phyloP scores from a whole-genome alignment of 2,797 vertebrate species.

The Coregonus suidteri region DNA sequence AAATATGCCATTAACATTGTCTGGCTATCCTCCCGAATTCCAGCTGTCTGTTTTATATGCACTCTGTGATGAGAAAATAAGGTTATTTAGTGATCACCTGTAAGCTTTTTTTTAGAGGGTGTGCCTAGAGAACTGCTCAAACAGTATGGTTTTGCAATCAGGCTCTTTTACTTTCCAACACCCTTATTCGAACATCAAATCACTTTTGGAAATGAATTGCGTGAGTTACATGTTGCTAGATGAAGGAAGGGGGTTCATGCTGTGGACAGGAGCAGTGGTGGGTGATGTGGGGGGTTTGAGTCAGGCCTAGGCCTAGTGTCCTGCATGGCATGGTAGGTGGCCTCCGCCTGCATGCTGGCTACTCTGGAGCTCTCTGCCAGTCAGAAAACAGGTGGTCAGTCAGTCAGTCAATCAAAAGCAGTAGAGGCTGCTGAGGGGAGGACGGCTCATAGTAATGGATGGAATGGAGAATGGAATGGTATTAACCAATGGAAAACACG shows the following conservation, averaged over 20 bases:
- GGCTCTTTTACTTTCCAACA: not conserved
- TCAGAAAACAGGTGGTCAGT: not conserved
- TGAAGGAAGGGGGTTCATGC: not conserved
- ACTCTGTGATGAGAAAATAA: not conserved
- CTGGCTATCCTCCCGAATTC: not conserved
- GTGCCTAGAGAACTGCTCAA: not conserved
- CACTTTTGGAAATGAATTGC: too few relatives aligned
- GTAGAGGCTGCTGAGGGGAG: too few relatives aligned
- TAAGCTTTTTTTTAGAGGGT: not conserved
- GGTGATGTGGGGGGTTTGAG: not conserved
- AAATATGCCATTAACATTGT: not conserved
- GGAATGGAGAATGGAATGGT: too few relatives aligned
- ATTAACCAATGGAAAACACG: too few relatives aligned
- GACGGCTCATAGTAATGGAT: too few relatives aligned
- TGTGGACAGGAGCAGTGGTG: conserved; percentile 10
- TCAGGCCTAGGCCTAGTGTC: not conserved
- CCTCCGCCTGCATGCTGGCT: conserved; percentile 65
- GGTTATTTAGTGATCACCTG: not conserved
- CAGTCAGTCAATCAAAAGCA: not conserved
- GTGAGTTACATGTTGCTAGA: not conserved
- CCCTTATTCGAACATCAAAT: not conserved
- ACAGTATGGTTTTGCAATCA: not conserved
- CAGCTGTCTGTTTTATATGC: not conserved
- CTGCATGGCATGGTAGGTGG: conserved; percentile 63
- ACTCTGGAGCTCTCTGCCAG: conserved; percentile 42